Evolutionary conservation across 2,113 vertebrate species (phyloP).

Genomic region (Passer montanus): DNA sequence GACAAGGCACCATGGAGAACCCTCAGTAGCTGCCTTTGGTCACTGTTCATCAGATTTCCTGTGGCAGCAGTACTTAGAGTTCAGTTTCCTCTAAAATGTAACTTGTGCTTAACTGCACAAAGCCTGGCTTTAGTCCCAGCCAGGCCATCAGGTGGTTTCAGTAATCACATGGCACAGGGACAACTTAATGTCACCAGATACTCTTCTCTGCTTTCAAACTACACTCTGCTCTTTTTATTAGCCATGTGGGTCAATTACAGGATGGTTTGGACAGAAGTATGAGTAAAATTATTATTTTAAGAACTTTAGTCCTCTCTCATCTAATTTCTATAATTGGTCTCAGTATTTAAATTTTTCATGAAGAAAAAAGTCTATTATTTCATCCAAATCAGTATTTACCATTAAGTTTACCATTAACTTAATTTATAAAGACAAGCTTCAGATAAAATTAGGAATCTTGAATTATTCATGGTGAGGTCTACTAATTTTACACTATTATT

Average conservation of each 20-base stretch:
- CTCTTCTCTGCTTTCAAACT: not conserved
- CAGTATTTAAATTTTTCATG: not conserved
- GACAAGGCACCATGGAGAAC: not conserved
- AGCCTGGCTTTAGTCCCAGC: not conserved
- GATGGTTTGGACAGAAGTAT: not conserved
- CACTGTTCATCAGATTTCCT: fast-evolving
- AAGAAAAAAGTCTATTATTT: not conserved
- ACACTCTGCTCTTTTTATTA: not conserved
- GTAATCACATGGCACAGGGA: not conserved
- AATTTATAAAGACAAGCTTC: conserved; percentile 25
- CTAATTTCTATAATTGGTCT: not conserved
- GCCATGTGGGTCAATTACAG: not conserved
- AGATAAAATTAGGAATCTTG: conserved; percentile 30
- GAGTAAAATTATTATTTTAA: not conserved
- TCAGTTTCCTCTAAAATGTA: not conserved
- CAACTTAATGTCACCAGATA: not conserved
- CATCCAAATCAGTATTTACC: conserved; percentile 26
- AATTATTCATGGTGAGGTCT: conserved; percentile 35
- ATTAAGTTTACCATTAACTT: conserved; percentile 18
- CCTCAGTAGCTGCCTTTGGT: not conserved
- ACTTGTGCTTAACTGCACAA: not conserved
- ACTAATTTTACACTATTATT: conserved; percentile 3
- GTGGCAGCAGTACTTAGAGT: not conserved
- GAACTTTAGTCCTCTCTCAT: not conserved
- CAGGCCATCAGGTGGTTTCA: not conserved